phyloP scores from a whole-genome alignment of 1,140 invertebrate genomes.

The Aphidius ervi region DNA sequence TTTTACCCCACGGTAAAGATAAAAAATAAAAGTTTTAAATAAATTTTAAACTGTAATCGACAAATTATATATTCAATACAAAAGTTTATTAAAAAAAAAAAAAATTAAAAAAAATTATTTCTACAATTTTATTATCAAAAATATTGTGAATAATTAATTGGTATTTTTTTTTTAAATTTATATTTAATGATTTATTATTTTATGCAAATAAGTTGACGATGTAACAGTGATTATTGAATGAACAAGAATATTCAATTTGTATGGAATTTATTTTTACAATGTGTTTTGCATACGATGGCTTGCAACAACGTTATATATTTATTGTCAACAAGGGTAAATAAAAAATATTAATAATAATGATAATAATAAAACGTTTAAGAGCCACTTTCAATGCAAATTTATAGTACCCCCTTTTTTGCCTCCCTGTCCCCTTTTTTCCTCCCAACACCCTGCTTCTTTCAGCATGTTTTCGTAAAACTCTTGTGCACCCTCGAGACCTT shows the following conservation, averaged over 20 bases:
- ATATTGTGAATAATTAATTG: neutral
- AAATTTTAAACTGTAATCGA: neutral
- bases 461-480: slow-evolving; percentile 19
- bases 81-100: neutral
- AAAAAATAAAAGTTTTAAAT: no score
- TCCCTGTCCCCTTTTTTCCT: slow-evolving; percentile 20
- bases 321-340: no score
- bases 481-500: slow-evolving; percentile 23
- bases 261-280: slow-evolving; percentile 40
- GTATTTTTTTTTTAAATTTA: neutral
- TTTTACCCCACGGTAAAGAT: no score
- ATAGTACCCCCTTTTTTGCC: slow-evolving; percentile 29
- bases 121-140: neutral
- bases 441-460: slow-evolving; percentile 32
- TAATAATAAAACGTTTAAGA: slow-evolving; percentile 42
- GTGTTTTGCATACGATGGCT: slow-evolving; percentile 25
- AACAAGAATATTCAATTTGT: slow-evolving; percentile 41
- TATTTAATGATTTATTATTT: slow-evolving; percentile 28
- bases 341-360: neutral
- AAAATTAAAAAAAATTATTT: neutral
- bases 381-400: slow-evolving; percentile 54
- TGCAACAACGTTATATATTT: no score
- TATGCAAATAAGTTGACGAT: slow-evolving; percentile 21
- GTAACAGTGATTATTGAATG: slow-evolving; percentile 25
- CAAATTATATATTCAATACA: neutral